Evolutionary conservation across 2,113 vertebrate species (phyloP).

Genomic region (Meleagris gallopavo): DNA sequence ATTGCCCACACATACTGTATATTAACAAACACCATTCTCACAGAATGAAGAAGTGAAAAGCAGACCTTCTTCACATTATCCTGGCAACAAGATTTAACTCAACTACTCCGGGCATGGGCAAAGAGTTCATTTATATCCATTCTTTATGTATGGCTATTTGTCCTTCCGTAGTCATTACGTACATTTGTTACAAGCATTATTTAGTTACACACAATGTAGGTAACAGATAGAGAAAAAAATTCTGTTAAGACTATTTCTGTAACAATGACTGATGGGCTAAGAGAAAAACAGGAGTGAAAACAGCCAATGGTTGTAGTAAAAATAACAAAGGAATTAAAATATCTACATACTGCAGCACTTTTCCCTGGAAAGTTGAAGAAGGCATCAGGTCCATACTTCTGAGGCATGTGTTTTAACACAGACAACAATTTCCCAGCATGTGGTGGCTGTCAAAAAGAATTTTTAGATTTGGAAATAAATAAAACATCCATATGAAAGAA

Average conservation of each 20-base stretch:
- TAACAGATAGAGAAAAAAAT: not conserved
- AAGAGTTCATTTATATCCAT: not conserved
- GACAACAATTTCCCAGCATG: constrained; percentile 95
- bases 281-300: not conserved
- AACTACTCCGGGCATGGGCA: not conserved
- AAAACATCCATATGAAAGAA: not conserved
- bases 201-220: not conserved
- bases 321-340: not conserved
- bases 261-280: not conserved
- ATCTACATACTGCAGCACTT: constrained; percentile 92
- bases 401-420: constrained; percentile 95
- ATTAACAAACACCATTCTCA: not conserved
- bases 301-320: not conserved
- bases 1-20: not conserved
- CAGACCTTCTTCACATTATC: not conserved
- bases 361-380: constrained; percentile 99
- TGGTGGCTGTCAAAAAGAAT: constrained; percentile 84
- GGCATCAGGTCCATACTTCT: constrained; percentile 93
- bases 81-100: not conserved
- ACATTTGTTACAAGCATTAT: not conserved
- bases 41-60: not conserved
- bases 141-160: not conserved
- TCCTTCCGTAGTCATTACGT: not conserved
- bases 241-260: not conserved
- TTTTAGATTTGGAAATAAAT: constrained; percentile 23